A percentile compares a stretch with the other conserved stretches of the same genome.
Evolutionary conservation across 2,797 vertebrate genomes (phyloP).

Genomic region (Peromyscus eremicus): DNA sequence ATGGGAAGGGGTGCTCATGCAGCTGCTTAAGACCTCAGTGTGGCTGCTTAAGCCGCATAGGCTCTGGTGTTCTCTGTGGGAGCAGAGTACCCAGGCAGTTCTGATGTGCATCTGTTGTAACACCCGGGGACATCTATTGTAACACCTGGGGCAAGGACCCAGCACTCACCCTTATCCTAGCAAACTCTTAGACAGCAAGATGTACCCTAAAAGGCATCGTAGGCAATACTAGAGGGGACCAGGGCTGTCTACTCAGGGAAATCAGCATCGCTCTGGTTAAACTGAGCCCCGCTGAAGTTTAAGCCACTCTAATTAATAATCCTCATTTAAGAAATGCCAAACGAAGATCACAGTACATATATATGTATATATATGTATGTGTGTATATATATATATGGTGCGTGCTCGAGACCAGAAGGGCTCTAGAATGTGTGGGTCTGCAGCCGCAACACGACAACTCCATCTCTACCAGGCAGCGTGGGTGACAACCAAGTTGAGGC

Average conservation of each 20-base stretch:
- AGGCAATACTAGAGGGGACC: not conserved
- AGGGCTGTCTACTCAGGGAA: not conserved
- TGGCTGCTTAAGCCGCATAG: not conserved
- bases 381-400: not conserved
- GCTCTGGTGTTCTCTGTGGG: accelerated
- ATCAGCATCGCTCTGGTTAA: not conserved
- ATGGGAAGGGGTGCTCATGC: accelerated
- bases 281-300: not conserved
- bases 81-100: accelerated
- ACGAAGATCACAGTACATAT: not conserved
- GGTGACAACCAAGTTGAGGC: not conserved
- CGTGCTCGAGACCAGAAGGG: not conserved
- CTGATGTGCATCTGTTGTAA: not conserved
- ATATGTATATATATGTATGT: accelerated
- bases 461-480: not conserved
- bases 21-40: accelerated
- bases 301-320: not conserved
- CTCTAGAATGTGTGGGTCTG: not conserved
- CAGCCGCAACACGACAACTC: not conserved
- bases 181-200: not conserved
- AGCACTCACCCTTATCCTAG: not conserved
- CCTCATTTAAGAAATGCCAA: not conserved
- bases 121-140: not conserved
- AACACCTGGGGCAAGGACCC: not conserved
- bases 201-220: not conserved